phyloP scores from a whole-genome alignment of 2,113 vertebrate species.

The Ammospiza caudacuta region DNA sequence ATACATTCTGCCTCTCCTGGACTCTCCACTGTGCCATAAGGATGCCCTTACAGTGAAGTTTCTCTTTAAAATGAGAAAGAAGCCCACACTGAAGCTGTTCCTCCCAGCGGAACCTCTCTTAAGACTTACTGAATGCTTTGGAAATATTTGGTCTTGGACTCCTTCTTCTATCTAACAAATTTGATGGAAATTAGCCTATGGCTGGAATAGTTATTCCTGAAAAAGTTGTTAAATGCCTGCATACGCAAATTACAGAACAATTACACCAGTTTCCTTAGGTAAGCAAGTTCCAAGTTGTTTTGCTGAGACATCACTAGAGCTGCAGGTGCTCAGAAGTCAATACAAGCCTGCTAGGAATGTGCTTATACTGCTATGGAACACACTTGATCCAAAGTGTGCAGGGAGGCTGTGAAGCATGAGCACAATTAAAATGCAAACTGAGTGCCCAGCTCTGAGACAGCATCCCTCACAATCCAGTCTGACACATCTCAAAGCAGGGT shows the following conservation, averaged over 20 bases:
- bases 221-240: neutral
- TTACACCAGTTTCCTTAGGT: neutral
- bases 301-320: neutral
- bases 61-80: neutral
- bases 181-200: neutral
- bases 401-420: neutral
- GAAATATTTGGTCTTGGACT: neutral
- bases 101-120: neutral
- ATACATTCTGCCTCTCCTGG: neutral
- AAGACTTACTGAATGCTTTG: neutral
- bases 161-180: neutral
- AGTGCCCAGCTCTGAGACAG: neutral
- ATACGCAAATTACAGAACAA: neutral
- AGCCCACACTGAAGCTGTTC: neutral
- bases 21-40: neutral
- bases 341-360: rapidly evolving
- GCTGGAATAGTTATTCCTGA: neutral
- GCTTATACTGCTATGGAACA: neutral
- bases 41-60: neutral
- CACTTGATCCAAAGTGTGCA: neutral
- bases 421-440: neutral
- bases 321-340: neutral
- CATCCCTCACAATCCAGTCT: neutral
- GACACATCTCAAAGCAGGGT: neutral
- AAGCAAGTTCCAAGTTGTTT: neutral